Conservation (phyloP, 2,113 vertebrate species). For the Hemiprocne comata region DNA sequence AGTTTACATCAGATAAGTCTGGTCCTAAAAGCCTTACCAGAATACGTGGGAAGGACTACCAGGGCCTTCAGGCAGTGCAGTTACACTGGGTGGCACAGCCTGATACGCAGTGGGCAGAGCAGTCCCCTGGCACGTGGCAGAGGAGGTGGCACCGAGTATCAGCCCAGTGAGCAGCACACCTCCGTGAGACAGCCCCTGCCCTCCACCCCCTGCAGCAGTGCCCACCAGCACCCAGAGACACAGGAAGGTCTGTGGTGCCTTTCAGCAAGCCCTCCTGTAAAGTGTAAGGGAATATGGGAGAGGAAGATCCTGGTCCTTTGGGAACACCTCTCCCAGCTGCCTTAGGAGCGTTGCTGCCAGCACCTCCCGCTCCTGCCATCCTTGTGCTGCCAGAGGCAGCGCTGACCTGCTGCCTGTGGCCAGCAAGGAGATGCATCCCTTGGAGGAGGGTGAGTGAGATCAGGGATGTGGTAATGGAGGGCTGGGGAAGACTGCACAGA, state of each 20-base stretch:
- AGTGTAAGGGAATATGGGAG: fast-evolving
- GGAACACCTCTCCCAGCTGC: background rate
- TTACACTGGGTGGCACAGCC: fast-evolving
- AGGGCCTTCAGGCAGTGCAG: fast-evolving
- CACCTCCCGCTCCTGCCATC: background rate
- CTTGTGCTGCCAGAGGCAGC: background rate
- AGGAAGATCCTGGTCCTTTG: background rate
- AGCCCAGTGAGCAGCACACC: background rate
- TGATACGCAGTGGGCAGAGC: fast-evolving
- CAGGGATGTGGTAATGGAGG: background rate
- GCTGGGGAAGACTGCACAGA: background rate
- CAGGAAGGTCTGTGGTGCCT: fast-evolving
- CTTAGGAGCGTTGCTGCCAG: background rate
- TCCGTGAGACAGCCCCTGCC: background rate
- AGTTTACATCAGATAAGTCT: background rate
- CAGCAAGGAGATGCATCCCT: background rate
- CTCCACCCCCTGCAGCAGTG: fast-evolving
- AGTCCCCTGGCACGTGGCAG: background rate
- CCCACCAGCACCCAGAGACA: background rate
- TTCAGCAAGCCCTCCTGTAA: background rate
- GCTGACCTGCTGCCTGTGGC: fast-evolving
- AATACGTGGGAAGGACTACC: background rate
- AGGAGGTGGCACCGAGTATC: background rate
- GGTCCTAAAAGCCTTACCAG: background rate
- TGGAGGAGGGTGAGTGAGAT: fast-evolving